Percentiles rank a stretch among this genome's conserved stretches.
Evolutionary conservation across 2,113 vertebrate genomes (phyloP).

Genomic region (Oriolus oriolus): DNA sequence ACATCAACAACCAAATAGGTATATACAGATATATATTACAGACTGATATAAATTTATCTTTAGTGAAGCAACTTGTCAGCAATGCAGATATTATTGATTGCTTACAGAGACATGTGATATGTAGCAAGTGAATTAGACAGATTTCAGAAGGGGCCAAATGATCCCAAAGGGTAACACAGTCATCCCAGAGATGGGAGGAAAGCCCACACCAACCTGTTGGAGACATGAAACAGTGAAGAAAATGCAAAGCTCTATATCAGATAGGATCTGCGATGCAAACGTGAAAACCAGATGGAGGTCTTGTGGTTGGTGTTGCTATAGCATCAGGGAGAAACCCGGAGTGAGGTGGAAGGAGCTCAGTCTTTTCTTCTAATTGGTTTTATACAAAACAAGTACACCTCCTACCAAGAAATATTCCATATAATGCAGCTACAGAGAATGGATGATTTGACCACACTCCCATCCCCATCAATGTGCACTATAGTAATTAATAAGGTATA

Average conservation of each 20-base stretch:
- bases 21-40: background rate
- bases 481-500: background rate
- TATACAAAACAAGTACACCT: background rate
- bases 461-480: background rate
- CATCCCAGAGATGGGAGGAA: background rate
- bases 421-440: background rate
- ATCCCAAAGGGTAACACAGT: background rate
- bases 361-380: background rate
- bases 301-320: background rate
- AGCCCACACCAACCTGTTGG: background rate
- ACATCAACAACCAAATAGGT: background rate
- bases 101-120: background rate
- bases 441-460: background rate
- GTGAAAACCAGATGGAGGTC: background rate
- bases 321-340: rapidly evolving
- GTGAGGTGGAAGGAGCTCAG: background rate
- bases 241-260: background rate
- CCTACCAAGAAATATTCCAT: background rate
- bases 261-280: background rate
- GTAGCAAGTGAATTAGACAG: background rate
- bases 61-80: background rate
- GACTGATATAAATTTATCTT: background rate
- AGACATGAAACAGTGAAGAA: background rate
- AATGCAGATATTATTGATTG: background rate
- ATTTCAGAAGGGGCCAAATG: background rate